Evolutionary conservation across 2,888 invertebrate genomes (phyloP).

Genomic region (Barypeithes pellucidus): DNA sequence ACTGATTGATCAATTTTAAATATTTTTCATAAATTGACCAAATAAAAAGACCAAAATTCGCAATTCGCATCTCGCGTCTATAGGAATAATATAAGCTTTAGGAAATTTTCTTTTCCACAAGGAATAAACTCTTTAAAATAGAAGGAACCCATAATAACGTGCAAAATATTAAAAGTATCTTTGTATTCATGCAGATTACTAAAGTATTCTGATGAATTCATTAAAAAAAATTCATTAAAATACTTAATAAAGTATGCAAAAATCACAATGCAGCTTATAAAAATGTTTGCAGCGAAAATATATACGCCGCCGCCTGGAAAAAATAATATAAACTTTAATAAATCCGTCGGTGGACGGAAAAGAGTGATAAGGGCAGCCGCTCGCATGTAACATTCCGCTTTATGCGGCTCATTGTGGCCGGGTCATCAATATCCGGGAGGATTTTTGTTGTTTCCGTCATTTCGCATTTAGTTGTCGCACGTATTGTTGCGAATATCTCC

Average conservation of each 20-base stretch:
- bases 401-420: constrained; percentile 41
- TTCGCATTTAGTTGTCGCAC: constrained; percentile 42
- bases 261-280: constrained; percentile 3
- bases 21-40: too few species aligned
- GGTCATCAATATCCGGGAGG: constrained; percentile 44
- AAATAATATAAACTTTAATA: constrained; percentile 46
- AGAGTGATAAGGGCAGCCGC: constrained; percentile 43
- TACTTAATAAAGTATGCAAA: neutral
- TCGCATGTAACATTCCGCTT: constrained; percentile 48
- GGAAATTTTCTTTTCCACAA: too few species aligned
- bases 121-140: too few species aligned
- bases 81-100: too few species aligned
- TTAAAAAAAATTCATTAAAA: neutral
- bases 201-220: too few species aligned
- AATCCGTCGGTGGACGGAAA: constrained; percentile 46
- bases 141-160: too few species aligned
- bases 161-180: too few species aligned
- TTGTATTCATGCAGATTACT: too few species aligned
- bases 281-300: neutral
- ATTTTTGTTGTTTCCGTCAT: constrained; percentile 48
- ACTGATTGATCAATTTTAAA: too few species aligned
- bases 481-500: constrained; percentile 27
- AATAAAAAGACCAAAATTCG: too few species aligned
- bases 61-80: too few species aligned
- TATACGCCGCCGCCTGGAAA: neutral